Evolutionary conservation across 2,113 vertebrate species (phyloP).

Genomic region (Gyps fulvus): DNA sequence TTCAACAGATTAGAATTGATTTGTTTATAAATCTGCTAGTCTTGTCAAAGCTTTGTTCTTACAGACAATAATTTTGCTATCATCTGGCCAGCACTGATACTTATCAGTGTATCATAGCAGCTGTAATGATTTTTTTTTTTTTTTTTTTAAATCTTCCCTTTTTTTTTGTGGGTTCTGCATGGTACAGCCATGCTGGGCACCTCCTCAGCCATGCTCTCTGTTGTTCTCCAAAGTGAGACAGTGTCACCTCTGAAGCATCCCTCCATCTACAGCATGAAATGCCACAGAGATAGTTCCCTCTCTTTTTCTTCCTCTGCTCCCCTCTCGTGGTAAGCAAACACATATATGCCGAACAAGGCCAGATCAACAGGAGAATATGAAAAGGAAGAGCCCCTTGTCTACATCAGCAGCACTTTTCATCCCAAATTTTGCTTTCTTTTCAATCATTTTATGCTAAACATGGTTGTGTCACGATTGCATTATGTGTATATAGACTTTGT

Average conservation of each 20-base stretch:
- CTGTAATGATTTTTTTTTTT: background rate
- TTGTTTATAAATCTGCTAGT: slow-evolving; percentile 53
- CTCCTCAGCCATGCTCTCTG: background rate
- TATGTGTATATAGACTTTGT: background rate
- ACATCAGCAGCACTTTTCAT: background rate
- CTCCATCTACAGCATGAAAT: background rate
- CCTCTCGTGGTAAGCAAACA: background rate
- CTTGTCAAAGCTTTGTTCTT: slow-evolving; percentile 43
- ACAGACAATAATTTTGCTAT: slow-evolving; percentile 45
- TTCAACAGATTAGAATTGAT: slow-evolving; percentile 59
- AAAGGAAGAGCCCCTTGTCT: background rate
- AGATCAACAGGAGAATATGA: background rate
- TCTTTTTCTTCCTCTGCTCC: background rate
- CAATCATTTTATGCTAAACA: background rate
- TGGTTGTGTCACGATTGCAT: too few species aligned
- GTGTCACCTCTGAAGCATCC: background rate
- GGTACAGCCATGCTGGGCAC: background rate
- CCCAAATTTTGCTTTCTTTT: background rate
- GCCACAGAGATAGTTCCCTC: background rate
- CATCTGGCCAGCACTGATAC: background rate
- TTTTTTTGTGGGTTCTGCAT: background rate
- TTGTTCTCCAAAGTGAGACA: background rate
- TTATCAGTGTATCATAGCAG: background rate
- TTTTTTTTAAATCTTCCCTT: background rate
- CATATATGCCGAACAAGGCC: background rate